These are phyloP conservation scores for Mus musculus DNA, from an alignment of 2,113 vertebrate species.

Conservation along the genomic window GRCm39 chr10:95863001-95863500, in stretches of 20 bases:
- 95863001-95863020: slow-evolving; percentile 92
- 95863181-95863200: not conserved
- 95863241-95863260: too few species aligned
- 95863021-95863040: not conserved
- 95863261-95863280: too few species aligned
- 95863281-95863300: too few species aligned
- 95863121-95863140: slow-evolving; percentile 23
- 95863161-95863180: not conserved
- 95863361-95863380: too few species aligned
- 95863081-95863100: slow-evolving; percentile 72
- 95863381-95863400: too few species aligned
- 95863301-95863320: too few species aligned
- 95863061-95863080: slow-evolving; percentile 75
- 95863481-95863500: slow-evolving; percentile 43
- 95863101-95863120: slow-evolving; percentile 86
- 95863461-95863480: not conserved
- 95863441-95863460: slow-evolving; percentile 52
- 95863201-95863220: too few species aligned
- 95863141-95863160: slow-evolving; percentile 25
- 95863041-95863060: slow-evolving; percentile 85
- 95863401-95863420: too few species aligned
- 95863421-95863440: not conserved
- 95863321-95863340: too few species aligned
- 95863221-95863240: too few species aligned
- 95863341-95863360: too few species aligned